Base-by-base conservation (phyloP, 1,140 invertebrate species). In the Magallana angulata region DNA sequence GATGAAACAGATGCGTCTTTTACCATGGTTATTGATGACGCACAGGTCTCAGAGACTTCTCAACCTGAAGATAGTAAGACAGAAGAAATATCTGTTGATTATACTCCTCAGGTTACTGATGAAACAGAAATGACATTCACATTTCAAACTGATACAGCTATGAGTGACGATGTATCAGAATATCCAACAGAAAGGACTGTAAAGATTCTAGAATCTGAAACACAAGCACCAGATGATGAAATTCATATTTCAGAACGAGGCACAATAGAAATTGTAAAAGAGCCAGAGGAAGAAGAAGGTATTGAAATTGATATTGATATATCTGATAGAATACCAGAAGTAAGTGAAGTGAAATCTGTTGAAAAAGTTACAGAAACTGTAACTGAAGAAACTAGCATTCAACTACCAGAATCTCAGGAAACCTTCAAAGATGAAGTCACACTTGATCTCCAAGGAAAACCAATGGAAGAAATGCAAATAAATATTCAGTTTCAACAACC, bases 181-280 rank as follows among this genome's bases (percentile, higher is more conserved):
- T 16, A 7, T 81, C 12, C 57, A 80, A 80, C 68, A 30, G 60
- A 84, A 58, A 82, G 80, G 56, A 16, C 83, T 68, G 60, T 56
- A n/a, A 68, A 87, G 60, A 64, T 76, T 60, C 82, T 83, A 14
- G 60, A 62, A 57, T 82, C 88, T 12, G 90, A 89, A 88, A 85
- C 88, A 58, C 87, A 91, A 71, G 89, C 88, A 36, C 82, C 91
- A 62, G 84, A 85, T 60, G 87, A 88, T 48, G 87, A 90, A 59
- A 86, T 71, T 30, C 18, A 89, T 84, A 87, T 87, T 0, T 59
- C 68, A 57, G 87, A 89, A 48, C 89, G 91, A 87, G 88, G 87
- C 85, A 87, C 86, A 62, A 57, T 87, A 14, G 86, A 87, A 76
- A 84, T 84, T 58, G 62, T 84, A 5, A 84, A 84, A 64, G n/a